Evolutionary conservation across 2,113 vertebrate genomes (phyloP).

Genomic region (Pachyramphus minor): DNA sequence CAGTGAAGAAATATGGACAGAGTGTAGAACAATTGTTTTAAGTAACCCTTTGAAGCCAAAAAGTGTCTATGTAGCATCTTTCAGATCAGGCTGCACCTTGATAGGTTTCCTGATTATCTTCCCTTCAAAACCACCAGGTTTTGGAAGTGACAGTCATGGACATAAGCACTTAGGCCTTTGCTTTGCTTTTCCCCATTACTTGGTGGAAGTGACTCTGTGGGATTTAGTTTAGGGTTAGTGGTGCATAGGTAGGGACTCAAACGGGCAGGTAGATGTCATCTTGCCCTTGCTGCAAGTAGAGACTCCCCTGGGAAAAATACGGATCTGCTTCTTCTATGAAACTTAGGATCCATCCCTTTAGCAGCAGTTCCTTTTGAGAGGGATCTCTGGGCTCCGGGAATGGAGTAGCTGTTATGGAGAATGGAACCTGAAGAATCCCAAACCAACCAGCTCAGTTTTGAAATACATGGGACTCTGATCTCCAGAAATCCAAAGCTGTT

Average conservation of each 20-base stretch:
- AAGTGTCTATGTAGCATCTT: not conserved
- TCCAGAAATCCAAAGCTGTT: not conserved
- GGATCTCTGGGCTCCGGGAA: not conserved
- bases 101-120: not conserved
- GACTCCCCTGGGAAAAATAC: not conserved
- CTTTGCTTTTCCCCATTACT: not conserved
- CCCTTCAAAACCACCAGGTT: not conserved
- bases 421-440: accelerated
- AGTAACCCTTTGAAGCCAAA: not conserved
- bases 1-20: not conserved
- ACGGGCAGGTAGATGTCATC: no score
- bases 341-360: not conserved
- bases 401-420: not conserved
- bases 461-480: not conserved
- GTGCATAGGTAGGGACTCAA: not conserved
- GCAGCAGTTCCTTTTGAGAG: not conserved
- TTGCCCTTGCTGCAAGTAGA: not conserved
- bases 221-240: not conserved
- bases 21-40: not conserved
- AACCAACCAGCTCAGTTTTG: accelerated
- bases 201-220: not conserved
- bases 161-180: accelerated
- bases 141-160: not conserved
- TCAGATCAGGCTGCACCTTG: no score
- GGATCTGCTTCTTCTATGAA: not conserved